Evolutionary conservation across 2,888 invertebrate species (phyloP).

Genomic region (Steromphala cineraria): DNA sequence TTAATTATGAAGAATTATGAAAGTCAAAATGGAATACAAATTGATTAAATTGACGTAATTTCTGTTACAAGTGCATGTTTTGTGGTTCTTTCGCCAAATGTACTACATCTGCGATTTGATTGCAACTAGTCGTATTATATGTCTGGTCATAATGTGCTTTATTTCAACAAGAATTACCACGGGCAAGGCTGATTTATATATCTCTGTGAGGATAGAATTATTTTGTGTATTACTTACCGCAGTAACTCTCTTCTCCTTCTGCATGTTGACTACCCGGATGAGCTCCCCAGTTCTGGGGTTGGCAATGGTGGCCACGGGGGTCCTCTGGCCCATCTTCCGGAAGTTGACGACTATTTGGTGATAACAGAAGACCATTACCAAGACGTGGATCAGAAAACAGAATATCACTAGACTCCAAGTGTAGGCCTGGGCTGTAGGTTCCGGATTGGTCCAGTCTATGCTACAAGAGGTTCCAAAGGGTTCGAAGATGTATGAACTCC

Average conservation of each 20-base stretch:
- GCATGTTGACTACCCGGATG: background rate
- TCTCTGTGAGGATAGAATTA: too few species aligned
- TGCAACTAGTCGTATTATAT: too few species aligned
- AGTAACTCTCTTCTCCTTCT: conserved; percentile 20
- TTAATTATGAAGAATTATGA: too few species aligned
- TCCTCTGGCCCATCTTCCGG: background rate
- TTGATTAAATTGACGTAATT: too few species aligned
- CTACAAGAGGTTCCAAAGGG: conserved; percentile 42
- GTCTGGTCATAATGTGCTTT: too few species aligned
- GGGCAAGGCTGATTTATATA: too few species aligned
- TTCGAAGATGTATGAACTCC: conserved; percentile 37
- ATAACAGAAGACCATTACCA: conserved; percentile 33
- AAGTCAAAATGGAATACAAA: too few species aligned
- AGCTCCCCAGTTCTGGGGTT: background rate
- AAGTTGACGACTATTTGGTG: background rate
- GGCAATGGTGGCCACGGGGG: background rate
- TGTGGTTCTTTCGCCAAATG: too few species aligned
- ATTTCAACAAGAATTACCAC: too few species aligned
- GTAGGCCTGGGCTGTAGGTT: conserved; percentile 24
- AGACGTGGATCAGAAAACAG: conserved; percentile 35
- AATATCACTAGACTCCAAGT: conserved; percentile 27
- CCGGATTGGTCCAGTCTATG: conserved; percentile 34
- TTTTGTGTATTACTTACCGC: conserved; percentile 12
- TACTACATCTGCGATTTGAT: too few species aligned
- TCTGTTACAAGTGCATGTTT: too few species aligned